Evolutionary conservation across 23 tunicate species (phyloP).

Genomic region (Pegea sp.): DNA sequence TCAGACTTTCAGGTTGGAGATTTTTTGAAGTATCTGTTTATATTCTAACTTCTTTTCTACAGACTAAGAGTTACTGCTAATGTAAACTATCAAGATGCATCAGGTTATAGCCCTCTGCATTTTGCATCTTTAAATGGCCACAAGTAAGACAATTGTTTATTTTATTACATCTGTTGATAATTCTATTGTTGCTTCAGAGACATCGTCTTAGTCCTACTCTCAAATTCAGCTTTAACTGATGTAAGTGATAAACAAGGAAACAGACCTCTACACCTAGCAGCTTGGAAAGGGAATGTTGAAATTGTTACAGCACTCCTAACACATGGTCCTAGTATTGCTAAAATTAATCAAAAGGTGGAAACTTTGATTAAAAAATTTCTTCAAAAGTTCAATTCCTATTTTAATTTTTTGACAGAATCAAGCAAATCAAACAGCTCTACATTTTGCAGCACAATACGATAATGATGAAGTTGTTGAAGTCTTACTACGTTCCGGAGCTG

Average conservation of each 20-base stretch:
- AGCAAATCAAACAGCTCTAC: slow-evolving; percentile 53
- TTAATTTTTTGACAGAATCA: slow-evolving; percentile 41
- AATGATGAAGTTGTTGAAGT: slow-evolving; percentile 22
- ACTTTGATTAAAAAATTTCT: no score
- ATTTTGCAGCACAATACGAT: slow-evolving; percentile 74
- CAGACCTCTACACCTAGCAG: slow-evolving; percentile 55
- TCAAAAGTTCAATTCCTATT: no score
- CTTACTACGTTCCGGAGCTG: slow-evolving; percentile 42
- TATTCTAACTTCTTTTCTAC: slow-evolving; percentile 8
- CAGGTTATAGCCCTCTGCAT: slow-evolving; percentile 78
- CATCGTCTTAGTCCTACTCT: slow-evolving; percentile 21
- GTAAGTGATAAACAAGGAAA: slow-evolving; percentile 33
- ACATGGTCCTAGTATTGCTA: slow-evolving; percentile 69
- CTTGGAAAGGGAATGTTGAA: slow-evolving; percentile 51
- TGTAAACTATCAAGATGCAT: slow-evolving; percentile 52
- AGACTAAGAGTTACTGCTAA: slow-evolving; percentile 43
- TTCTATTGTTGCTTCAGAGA: slow-evolving; percentile 3
- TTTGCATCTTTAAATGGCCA: slow-evolving; percentile 76
- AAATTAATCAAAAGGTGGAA: slow-evolving; percentile 66
- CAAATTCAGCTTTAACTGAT: slow-evolving; percentile 28
- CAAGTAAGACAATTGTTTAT: slow-evolving; percentile 19
- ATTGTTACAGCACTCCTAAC: slow-evolving; percentile 22
- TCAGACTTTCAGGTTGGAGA: slow-evolving; percentile 24
- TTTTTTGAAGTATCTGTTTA: not conserved
- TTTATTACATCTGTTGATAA: not conserved